Evolutionary conservation across 2,797 vertebrate species (phyloP).

Genomic region (Oreochromis mossambicus): DNA sequence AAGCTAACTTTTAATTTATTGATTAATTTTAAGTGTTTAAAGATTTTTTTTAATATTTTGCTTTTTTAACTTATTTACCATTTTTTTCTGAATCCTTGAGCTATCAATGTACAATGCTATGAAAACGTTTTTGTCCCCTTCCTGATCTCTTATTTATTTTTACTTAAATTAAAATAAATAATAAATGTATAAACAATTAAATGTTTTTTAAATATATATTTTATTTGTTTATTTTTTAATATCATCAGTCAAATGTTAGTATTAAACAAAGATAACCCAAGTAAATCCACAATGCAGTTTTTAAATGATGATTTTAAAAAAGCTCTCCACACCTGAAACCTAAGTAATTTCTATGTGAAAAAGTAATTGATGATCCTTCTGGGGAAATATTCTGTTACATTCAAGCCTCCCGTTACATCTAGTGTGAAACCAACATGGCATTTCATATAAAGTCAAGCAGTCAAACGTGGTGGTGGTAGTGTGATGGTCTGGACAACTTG

Average conservation of each 20-base stretch:
- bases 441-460: not conserved
- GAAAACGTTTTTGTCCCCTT: not conserved
- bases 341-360: not conserved
- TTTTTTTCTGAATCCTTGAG: not conserved
- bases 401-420: not conserved
- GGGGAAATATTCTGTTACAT: not conserved
- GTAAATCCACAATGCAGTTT: not conserved
- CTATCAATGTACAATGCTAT: not conserved
- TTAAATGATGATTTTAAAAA: not conserved
- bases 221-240: not conserved
- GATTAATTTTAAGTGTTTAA: not conserved
- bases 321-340: not conserved
- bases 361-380: not conserved
- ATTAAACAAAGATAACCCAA: not conserved
- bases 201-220: not conserved
- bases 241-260: not conserved
- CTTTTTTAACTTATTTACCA: not conserved
- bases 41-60: not conserved
- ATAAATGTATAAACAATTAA: not conserved
- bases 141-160: not conserved
- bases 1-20: not conserved
- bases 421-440: not conserved
- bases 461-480: not conserved
- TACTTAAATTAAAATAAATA: not conserved
- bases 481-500: not conserved